Percentiles rank a stretch among this genome's conserved stretches.
Evolutionary conservation across 2,888 invertebrate species (phyloP).

Genomic region (Argyresthia goedartella): DNA sequence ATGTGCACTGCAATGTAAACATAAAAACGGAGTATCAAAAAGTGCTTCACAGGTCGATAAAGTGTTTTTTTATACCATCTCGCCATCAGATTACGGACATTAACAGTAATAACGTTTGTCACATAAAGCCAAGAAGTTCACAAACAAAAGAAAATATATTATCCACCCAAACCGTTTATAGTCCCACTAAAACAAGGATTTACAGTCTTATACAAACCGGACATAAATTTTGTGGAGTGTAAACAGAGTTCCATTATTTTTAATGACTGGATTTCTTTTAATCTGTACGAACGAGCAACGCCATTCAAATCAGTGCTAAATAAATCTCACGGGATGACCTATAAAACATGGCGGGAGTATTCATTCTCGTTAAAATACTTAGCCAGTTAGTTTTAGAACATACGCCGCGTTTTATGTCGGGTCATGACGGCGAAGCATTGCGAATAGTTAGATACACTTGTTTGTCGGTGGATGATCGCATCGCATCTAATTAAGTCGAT

Average conservation of each 20-base stretch:
- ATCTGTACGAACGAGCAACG: slow-evolving; percentile 45
- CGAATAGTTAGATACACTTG: background rate
- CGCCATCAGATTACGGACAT: background rate
- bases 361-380: slow-evolving; percentile 53
- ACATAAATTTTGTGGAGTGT: slow-evolving; percentile 38
- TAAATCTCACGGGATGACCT: slow-evolving; percentile 58
- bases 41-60: too few relatives aligned
- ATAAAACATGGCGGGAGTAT: slow-evolving; percentile 52
- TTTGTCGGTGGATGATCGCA: background rate
- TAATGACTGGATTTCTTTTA: slow-evolving; percentile 53
- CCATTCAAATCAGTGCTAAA: slow-evolving; percentile 50
- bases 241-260: slow-evolving; percentile 43
- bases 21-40: too few relatives aligned
- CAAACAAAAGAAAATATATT: slow-evolving; percentile 10
- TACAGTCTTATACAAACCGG: slow-evolving; percentile 24
- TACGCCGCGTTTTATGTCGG: slow-evolving; percentile 18
- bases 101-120: background rate
- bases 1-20: too few relatives aligned
- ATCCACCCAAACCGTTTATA: slow-evolving; percentile 8
- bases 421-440: background rate
- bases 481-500: slow-evolving; percentile 56
- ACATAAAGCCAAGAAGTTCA: background rate
- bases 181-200: slow-evolving; percentile 19
- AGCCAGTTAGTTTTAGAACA: slow-evolving; percentile 54
- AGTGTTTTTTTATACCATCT: too few relatives aligned